Evolutionary conservation across 2,113 vertebrate species (phyloP).

Genomic region (Rhadina sibilatrix): DNA sequence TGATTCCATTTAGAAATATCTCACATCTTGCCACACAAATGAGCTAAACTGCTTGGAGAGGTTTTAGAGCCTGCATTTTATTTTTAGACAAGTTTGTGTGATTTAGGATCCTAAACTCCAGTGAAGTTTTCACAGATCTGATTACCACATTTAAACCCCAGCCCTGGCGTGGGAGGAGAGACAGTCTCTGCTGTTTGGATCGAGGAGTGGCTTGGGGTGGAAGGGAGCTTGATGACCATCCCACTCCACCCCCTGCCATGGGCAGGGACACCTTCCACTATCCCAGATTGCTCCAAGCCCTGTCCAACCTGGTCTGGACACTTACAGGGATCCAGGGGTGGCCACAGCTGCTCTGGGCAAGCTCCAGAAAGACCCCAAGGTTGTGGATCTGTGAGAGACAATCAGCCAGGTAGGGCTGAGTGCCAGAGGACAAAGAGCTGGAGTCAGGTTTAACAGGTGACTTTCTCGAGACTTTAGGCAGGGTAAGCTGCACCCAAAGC

Average conservation of each 20-base stretch:
- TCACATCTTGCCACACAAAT: background rate
- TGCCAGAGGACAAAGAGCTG: background rate
- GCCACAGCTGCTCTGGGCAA: background rate
- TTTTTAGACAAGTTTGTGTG: background rate
- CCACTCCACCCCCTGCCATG: background rate
- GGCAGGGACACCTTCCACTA: background rate
- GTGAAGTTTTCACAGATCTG: background rate
- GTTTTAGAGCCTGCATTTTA: background rate
- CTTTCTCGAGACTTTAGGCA: background rate
- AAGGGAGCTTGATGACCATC: background rate
- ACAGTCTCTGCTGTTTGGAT: background rate
- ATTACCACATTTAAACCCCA: background rate
- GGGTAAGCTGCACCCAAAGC: background rate
- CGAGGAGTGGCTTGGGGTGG: background rate
- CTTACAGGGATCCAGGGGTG: background rate
- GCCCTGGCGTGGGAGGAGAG: accelerated
- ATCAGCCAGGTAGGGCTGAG: background rate
- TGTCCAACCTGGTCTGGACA: accelerated
- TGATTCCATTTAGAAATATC: constrained; percentile 9
- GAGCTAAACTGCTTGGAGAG: background rate
- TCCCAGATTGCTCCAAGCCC: accelerated
- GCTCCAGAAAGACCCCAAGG: background rate
- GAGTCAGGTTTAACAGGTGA: background rate
- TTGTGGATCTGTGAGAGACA: background rate
- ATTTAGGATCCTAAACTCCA: background rate